Evolutionary conservation across 2,888 invertebrate species (phyloP), one percentile per base, ranked within the genome.

Genomic region (Macaria liturata): DNA sequence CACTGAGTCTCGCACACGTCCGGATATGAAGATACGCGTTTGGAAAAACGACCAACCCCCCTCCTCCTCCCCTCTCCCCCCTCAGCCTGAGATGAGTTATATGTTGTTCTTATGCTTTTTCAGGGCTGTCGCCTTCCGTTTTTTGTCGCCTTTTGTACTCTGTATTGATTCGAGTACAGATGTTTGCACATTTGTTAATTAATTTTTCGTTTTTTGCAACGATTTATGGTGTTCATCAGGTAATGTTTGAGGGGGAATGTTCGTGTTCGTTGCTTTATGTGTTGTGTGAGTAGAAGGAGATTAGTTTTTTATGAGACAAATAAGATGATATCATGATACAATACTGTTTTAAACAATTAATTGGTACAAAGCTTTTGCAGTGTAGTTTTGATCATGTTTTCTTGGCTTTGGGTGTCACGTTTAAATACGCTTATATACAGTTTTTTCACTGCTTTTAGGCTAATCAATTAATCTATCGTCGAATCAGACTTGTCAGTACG

Each of bases 21-120:
- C 89, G 90, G 89, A 89, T 90, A 88, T 88, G 88, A 88, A 89
- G 90, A 88, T 88, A 89, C 83, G 83, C 50, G 81, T 69, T 71
- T 71, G 83, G 82, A 86, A 88, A 88, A 89, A 87, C 86, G 78
- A 84, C 77, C 71, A 72, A 69, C 72, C 73, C 72, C 75, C 75
- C 55, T 58, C 48, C 46, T 32, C 48, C 44, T 46, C 53, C 43
- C 54, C 49, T 48, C 49, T 50, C 42, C 37, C 31, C 47, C 44
- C 45, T 53, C 55, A 53, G 55, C 57, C 61, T 61, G 64, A 64
- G 69, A 66, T 68, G 70, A 67, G 70, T 70, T 70, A 69, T 69
- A 67, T 68, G 66, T 68, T 71, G 69, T 71, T 71, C 69, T 66
- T 69, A 61, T 59, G 62, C 59, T 66, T 66, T 70, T 65, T 67